These are phyloP conservation scores for Trichomycterus rosablanca DNA, from an alignment of 2,113 vertebrate genomes.

Conservation along the genomic window DNA sequence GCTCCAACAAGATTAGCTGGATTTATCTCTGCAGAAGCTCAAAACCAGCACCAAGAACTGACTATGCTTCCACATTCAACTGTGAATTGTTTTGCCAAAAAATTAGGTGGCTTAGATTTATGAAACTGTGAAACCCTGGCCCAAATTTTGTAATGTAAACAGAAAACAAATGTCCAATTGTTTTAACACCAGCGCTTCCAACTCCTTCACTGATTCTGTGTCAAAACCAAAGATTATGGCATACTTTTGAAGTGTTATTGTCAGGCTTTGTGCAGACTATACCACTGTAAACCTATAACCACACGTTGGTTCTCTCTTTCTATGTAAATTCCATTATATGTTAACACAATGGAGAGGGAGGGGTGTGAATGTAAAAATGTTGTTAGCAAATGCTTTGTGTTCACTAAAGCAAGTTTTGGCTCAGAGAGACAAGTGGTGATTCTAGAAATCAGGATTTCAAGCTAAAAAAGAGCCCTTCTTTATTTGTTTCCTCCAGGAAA, in stretches of 20 bases:
- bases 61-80: conserved; percentile 57
- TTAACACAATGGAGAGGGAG: conserved; percentile 41
- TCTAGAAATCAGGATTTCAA: conserved; percentile 43
- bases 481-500: too few species aligned
- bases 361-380: conserved; percentile 48
- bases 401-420: conserved; percentile 45
- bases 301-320: conserved; percentile 53
- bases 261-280: conserved; percentile 59
- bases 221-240: conserved; percentile 67
- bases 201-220: conserved; percentile 53
- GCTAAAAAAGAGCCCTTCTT: too few species aligned
- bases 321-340: conserved; percentile 51
- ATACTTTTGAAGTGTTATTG: conserved; percentile 61
- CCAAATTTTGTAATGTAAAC: conserved; percentile 59
- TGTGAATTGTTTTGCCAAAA: conserved; percentile 51
- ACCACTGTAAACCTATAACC: conserved; percentile 54
- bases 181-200: conserved; percentile 56
- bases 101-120: conserved; percentile 59
- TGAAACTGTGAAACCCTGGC: conserved; percentile 64
- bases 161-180: conserved; percentile 64
- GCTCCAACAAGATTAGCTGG: conserved; percentile 60
- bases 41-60: conserved; percentile 45
- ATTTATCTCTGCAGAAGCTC: conserved; percentile 44
- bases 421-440: conserved; percentile 45
- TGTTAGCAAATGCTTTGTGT: conserved; percentile 43